These are phyloP conservation scores for Operophtera brumata DNA, from an alignment of 2,888 invertebrate species.

Conservation along the genomic window DNA sequence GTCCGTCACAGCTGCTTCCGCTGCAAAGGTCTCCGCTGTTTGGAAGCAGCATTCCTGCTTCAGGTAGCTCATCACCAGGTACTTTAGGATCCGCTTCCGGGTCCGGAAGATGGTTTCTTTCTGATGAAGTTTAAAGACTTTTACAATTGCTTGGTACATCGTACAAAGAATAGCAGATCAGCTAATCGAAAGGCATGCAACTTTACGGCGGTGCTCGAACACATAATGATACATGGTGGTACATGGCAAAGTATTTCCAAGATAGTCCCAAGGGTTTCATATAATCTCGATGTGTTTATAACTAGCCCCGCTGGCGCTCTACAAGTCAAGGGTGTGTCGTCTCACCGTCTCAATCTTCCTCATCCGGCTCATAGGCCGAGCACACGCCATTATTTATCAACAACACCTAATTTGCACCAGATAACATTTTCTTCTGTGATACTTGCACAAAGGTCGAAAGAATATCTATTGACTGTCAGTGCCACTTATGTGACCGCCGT, in stretches of 20 bases:
- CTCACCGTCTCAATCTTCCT: conserved; percentile 65
- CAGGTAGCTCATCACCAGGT: conserved; percentile 85
- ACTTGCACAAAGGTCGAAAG: not conserved
- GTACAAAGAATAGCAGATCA: no score
- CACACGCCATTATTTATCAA: conserved; percentile 42
- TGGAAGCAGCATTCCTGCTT: conserved; percentile 83
- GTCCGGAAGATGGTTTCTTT: conserved; percentile 69
- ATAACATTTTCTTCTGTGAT: not conserved
- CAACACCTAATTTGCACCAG: no score
- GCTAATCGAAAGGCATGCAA: no score
- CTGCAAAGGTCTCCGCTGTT: conserved; percentile 83
- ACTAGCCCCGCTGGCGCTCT: not conserved
- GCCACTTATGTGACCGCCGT: no score
- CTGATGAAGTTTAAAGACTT: conserved; percentile 41
- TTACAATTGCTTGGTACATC: no score
- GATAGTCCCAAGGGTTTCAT: not conserved
- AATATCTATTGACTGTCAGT: conserved; percentile 9
- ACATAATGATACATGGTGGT: no score
- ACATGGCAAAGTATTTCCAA: not conserved
- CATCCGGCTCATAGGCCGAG: conserved; percentile 67
- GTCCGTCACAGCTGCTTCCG: conserved; percentile 86
- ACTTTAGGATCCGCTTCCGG: conserved; percentile 71
- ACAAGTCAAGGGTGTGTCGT: not conserved
- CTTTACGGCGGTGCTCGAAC: no score
- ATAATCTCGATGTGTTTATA: not conserved